Percentiles rank a stretch among this genome's conserved stretches.
Conservation (phyloP, 2,888 invertebrate species). For the Heliconius ismenius region DNA sequence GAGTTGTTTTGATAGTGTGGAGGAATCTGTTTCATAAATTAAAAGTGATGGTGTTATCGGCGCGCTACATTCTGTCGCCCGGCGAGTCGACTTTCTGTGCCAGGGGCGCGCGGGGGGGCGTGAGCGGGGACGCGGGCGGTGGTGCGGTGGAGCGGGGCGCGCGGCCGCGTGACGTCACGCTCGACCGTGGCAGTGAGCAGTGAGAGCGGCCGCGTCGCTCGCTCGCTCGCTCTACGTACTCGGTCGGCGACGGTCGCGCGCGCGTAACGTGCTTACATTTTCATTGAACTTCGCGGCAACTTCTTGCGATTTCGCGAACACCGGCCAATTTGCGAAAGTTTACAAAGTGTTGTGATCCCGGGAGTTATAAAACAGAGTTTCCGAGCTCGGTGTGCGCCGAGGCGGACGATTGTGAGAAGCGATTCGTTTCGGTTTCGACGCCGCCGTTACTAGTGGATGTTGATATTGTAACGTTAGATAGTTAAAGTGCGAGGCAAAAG, state of each 20-base stretch:
- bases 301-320: slow-evolving; percentile 55
- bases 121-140: slow-evolving; percentile 53
- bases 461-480: slow-evolving; percentile 69
- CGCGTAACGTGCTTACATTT: slow-evolving; percentile 71
- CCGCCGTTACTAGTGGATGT: slow-evolving; percentile 68
- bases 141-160: slow-evolving; percentile 51
- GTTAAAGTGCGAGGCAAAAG: slow-evolving; percentile 74
- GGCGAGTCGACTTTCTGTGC: slow-evolving; percentile 77
- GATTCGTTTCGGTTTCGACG: slow-evolving; percentile 67
- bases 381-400: slow-evolving; percentile 56
- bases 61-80: slow-evolving; percentile 75
- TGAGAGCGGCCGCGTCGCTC: slow-evolving; percentile 76
- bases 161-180: slow-evolving; percentile 74
- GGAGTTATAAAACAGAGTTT: slow-evolving; percentile 53
- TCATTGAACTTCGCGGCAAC: slow-evolving; percentile 62
- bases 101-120: slow-evolving; percentile 66
- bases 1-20: slow-evolving; percentile 69
- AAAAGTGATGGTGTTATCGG: slow-evolving; percentile 70
- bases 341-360: slow-evolving; percentile 70
- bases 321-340: slow-evolving; percentile 61
- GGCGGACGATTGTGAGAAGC: slow-evolving; percentile 61
- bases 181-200: slow-evolving; percentile 82
- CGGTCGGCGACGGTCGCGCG: slow-evolving; percentile 77
- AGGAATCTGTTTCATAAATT: slow-evolving; percentile 64
- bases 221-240: slow-evolving; percentile 74